phyloP scores from a whole-genome alignment of 2,797 vertebrate genomes.

The Champsocephalus gunnari region DNA sequence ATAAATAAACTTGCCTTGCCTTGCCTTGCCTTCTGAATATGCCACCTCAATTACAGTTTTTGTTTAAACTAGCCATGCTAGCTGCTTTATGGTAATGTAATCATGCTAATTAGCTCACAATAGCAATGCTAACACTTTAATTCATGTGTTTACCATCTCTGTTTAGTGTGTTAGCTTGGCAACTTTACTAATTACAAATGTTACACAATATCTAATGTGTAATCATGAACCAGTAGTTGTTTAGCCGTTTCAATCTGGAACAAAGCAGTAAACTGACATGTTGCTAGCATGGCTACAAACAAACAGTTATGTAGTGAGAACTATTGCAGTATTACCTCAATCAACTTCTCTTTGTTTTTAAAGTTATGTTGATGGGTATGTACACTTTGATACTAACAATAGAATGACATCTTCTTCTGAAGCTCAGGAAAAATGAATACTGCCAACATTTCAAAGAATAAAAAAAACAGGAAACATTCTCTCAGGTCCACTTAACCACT shows the following conservation, averaged over 20 bases:
- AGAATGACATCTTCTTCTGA: conserved; percentile 28
- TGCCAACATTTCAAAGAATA: conserved; percentile 55
- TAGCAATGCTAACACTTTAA: not conserved
- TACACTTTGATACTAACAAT: conserved; percentile 20
- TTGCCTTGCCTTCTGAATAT: conserved; percentile 16
- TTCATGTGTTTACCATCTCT: not conserved
- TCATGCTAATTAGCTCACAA: not conserved
- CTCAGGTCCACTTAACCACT: conserved; percentile 67
- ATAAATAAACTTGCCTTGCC: too few relatives aligned
- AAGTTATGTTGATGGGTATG: conserved; percentile 13
- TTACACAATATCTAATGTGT: not conserved
- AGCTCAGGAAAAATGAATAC: conserved; percentile 45
- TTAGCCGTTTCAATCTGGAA: not conserved
- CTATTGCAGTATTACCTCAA: conserved; percentile 8
- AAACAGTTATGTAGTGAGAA: not conserved
- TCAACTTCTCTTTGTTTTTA: conserved; percentile 45
- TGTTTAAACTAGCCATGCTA: conserved; percentile 9
- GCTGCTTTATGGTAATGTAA: not conserved
- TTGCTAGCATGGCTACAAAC: not conserved
- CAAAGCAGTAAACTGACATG: not conserved
- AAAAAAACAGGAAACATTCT: conserved; percentile 62
- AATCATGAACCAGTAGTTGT: not conserved
- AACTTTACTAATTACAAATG: not conserved
- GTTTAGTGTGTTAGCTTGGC: not conserved
- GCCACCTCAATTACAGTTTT: conserved; percentile 9